Base-by-base conservation (phyloP, 64 coral and sea anemone species). In the Actinia tenebrosa region DNA sequence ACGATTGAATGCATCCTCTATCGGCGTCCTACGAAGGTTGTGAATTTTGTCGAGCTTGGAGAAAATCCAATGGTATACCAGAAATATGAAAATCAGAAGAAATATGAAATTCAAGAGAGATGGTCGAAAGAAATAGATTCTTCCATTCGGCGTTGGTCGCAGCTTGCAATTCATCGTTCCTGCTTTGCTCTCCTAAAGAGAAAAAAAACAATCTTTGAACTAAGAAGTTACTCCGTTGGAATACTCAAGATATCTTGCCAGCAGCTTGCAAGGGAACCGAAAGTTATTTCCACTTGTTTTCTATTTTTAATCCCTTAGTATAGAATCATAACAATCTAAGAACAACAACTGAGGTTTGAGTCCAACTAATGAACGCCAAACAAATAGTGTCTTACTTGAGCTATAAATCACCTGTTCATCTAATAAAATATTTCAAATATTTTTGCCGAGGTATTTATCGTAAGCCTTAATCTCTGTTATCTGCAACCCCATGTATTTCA, bases 31-130 rank as follows among this genome's bases (percentile, higher is more conserved):
- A 5, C 27, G 42, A 18, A 25, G 79, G 19, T 50, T 53, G 19
- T 81, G 79, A 81, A 81, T 53, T 23, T 20, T 81, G 16, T 81
- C 79, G 11, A 81, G 7, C 79, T 81, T 81, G 79, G 79, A 45
- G 79, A 81, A 53, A 53, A 53, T 45, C 79, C 79, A 81, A 22
- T 19, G 46, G 46, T 81, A 81, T 1, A 81, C 69, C 69, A 75
- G 3, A 15, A 75, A 25, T 75, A 75, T 75, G 25, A 75, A 14
- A 30, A 75, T 30, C 26, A 75, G 26, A 75, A 75, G 69, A 42
- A 75, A 42, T 4, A 75, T 43, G 13, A 75, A 30, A 75, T 42
- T n/a, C 13, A 75, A 42, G 8, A 75, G 69, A 30, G 69, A 75
- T 27, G 69, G 69, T 43, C 69, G 69, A 42, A 75, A 75, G 25